A percentile compares a stretch with the other conserved stretches of the same genome.
Conservation (phyloP, 2,113 vertebrate species). For the Plotosus lineatus region DNA sequence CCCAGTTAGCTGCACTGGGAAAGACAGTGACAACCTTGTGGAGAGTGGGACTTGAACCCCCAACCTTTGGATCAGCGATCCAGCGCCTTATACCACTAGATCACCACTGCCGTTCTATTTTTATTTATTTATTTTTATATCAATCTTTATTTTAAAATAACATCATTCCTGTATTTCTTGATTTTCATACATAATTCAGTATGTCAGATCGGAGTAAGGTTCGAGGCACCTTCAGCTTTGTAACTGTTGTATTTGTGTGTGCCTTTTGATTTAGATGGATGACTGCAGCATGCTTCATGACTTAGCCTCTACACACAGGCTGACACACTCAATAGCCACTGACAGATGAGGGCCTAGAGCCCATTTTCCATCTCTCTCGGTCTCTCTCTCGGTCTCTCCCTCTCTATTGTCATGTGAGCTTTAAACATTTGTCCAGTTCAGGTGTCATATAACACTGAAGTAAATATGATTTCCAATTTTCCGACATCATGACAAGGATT, state of each 20-base stretch:
- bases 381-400: slow-evolving; percentile 28
- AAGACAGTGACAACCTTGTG: too few species aligned
- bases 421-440: slow-evolving; percentile 17
- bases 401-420: slow-evolving; percentile 16
- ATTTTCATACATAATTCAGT: not conserved
- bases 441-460: slow-evolving; percentile 10
- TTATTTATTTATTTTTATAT: too few species aligned
- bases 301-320: slow-evolving; percentile 53
- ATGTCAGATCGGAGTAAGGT: not conserved
- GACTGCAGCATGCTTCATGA: slow-evolving; percentile 54
- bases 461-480: slow-evolving; percentile 15
- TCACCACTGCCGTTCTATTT: too few species aligned
- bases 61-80: too few species aligned
- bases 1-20: too few species aligned
- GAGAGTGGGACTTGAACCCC: too few species aligned
- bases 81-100: too few species aligned
- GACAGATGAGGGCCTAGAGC: slow-evolving; percentile 61
- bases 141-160: not conserved
- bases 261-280: slow-evolving; percentile 57
- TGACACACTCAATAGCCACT: slow-evolving; percentile 59
- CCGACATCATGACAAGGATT: not conserved
- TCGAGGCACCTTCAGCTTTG: not conserved
- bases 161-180: not conserved
- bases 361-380: slow-evolving; percentile 28
- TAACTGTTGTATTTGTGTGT: slow-evolving; percentile 27